These are phyloP conservation scores for Anoura caudifer DNA, from an alignment of 2,113 vertebrate species.

Conservation along the genomic window DNA sequence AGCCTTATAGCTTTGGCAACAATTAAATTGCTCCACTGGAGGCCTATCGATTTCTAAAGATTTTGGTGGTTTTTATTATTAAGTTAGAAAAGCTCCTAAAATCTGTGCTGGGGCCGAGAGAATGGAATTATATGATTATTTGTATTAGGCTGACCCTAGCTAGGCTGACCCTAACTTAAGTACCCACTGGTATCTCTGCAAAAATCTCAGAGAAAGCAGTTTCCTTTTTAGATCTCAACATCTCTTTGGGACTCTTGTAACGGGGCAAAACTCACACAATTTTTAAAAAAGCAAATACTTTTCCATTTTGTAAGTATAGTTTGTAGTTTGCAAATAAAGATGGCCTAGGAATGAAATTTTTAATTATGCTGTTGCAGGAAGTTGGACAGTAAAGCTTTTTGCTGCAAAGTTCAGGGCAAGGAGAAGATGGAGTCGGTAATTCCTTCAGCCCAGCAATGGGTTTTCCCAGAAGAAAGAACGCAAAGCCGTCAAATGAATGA, in stretches of 20 bases:
- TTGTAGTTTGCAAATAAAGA: background rate
- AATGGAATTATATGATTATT: slow-evolving; percentile 21
- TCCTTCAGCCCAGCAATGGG: background rate
- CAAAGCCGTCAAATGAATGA: slow-evolving; percentile 45
- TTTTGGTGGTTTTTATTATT: slow-evolving; percentile 39
- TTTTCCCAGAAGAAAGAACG: slow-evolving; percentile 49
- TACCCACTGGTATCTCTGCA: background rate
- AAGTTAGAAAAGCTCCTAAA: slow-evolving; percentile 31
- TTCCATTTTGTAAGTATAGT: background rate
- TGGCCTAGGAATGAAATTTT: background rate
- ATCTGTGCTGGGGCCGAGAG: background rate
- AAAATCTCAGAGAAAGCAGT: background rate
- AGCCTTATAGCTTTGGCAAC: background rate
- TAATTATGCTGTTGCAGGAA: slow-evolving; percentile 3
- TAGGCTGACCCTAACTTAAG: background rate
- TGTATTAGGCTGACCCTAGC: background rate
- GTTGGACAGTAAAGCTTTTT: background rate
- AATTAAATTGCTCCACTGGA: background rate
- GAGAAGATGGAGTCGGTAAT: slow-evolving; percentile 37
- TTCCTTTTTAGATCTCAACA: background rate
- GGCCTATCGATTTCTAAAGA: background rate
- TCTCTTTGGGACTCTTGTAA: background rate
- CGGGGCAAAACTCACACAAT: background rate
- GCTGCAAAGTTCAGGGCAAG: background rate
- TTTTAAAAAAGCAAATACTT: background rate